Evolutionary conservation across 2,113 vertebrate genomes (phyloP), one percentile per base, ranked within the genome.

Genomic region (Formicarius rufipectus): DNA sequence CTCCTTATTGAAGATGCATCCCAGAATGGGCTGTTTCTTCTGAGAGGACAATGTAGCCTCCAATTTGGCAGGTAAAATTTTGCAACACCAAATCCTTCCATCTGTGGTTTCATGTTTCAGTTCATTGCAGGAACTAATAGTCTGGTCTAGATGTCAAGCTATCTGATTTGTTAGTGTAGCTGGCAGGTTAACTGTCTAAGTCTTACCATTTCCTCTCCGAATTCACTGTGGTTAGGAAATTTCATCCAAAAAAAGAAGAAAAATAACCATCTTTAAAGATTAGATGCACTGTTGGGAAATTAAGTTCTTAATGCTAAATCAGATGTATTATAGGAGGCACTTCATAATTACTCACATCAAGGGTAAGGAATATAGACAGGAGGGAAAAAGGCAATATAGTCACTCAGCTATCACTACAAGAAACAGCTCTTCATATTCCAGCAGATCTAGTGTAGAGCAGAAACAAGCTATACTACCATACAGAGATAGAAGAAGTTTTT

Each of bases 131-230:
- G 76, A 96, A 92, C 83, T 72, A 87, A 93, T 88, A 67, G 84
- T 90, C 92, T 86, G 33, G 92, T 93, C 73, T 93, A 53, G 76
- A 84, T 93, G 92, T 92, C 92, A 93, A 87, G 58, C 60, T 87
- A 39, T 77, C 76, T 97, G 93, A 95, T 95, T 95, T 96, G 95
- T 96, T 96, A 93, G 86, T 81, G 92, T 90, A 89, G 60, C 60
- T 96, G 90, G 79, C 79, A 74, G 82, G 82, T 93, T 97, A 96
- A 90, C 85, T 40, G 56, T 74, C 87, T 94, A 80, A 90, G 68
- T 59, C 75, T 64, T 93, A 55, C 52, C 8, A 53, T 90, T 94
- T 96, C 85, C 8, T 6, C 44, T 55, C 53, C 93, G 62, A 85
- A 91, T 85, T 87, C 76, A 72, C 66, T 75, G 40, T 42, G 73